phyloP scores from a whole-genome alignment of 2,113 vertebrate species.

The Odontesthes bonariensis region DNA sequence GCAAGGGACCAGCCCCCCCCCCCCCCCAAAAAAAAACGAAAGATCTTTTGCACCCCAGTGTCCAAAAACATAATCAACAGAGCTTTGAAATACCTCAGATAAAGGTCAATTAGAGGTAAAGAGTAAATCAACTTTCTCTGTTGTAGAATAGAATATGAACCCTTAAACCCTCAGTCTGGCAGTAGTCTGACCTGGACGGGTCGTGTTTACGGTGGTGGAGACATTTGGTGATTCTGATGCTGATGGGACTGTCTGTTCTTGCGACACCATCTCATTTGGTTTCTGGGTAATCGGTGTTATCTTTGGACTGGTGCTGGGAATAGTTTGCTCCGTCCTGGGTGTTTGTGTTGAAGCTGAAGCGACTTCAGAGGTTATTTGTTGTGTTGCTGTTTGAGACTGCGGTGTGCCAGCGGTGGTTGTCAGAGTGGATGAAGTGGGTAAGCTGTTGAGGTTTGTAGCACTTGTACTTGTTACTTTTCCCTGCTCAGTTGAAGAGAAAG shows the following conservation, averaged over 20 bases:
- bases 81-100: too few relatives aligned
- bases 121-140: neutral
- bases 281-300: slow-evolving; percentile 6
- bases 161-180: neutral
- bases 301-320: neutral
- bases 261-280: slow-evolving; percentile 9
- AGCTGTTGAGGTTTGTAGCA: neutral
- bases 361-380: neutral
- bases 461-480: rapidly evolving
- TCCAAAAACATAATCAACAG: too few relatives aligned
- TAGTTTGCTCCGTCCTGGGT: slow-evolving; percentile 5
- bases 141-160: neutral
- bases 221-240: neutral
- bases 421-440: neutral
- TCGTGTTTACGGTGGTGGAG: slow-evolving; percentile 22
- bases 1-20: too few relatives aligned
- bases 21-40: too few relatives aligned
- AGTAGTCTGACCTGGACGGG: slow-evolving; percentile 50
- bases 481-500: neutral
- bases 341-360: slow-evolving; percentile 20
- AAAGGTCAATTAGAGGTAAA: too few relatives aligned
- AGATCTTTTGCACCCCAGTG: neutral
- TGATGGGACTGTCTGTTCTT: neutral
- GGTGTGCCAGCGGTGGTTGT: neutral
- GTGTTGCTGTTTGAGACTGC: neutral